A percentile compares a stretch with the other conserved stretches of the same genome.
These are phyloP conservation scores for Atlantisia rogersi DNA, from an alignment of 2,113 vertebrate species.

Conservation along the genomic window DNA sequence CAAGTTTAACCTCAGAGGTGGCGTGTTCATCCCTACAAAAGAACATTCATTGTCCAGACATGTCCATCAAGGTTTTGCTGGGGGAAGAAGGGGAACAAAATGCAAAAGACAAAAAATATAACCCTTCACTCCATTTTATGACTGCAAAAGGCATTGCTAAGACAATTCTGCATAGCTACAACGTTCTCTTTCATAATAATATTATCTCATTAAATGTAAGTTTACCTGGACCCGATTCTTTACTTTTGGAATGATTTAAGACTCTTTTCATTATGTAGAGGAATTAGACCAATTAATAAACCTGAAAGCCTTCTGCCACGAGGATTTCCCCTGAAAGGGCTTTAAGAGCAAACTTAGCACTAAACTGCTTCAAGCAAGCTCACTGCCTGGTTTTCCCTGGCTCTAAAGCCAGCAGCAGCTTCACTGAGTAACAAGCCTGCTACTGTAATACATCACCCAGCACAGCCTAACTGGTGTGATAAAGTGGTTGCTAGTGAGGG, in stretches of 20 bases:
- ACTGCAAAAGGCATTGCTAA: neutral
- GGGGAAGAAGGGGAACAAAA: neutral
- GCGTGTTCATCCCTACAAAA: neutral
- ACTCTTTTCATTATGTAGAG: neutral
- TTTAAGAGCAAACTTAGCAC: neutral
- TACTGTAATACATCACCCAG: constrained; percentile 59
- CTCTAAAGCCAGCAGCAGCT: constrained; percentile 21
- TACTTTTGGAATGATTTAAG: neutral
- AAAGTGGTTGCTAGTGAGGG: constrained; percentile 51
- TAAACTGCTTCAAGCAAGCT: neutral
- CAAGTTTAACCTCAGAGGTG: neutral
- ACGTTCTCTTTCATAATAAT: neutral
- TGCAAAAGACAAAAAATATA: neutral
- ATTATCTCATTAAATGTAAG: neutral
- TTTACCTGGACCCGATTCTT: neutral
- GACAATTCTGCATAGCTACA: neutral
- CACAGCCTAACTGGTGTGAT: constrained; percentile 52
- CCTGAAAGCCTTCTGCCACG: neutral
- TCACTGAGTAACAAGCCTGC: constrained; percentile 47
- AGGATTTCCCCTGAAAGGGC: neutral
- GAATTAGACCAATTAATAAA: constrained; percentile 31
- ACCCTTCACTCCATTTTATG: neutral
- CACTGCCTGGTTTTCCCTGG: neutral
- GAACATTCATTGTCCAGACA: neutral
- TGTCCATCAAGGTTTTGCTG: neutral